phyloP scores from a whole-genome alignment of 2,888 invertebrate species.

The Plusia festucae region DNA sequence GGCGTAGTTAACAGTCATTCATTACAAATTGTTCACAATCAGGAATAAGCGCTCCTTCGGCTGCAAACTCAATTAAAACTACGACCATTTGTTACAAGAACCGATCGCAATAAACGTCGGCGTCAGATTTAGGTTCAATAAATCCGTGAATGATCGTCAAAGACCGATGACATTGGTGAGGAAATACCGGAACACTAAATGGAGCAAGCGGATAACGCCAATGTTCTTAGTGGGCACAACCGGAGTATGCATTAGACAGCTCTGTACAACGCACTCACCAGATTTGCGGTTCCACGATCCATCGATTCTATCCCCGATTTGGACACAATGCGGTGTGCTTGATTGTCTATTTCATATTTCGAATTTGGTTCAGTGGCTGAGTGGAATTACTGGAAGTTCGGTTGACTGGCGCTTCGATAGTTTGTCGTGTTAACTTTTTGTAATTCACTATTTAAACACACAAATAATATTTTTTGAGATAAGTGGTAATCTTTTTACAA shows the following conservation, averaged over 20 bases:
- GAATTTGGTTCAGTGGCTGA: slow-evolving; percentile 34
- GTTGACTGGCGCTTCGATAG: slow-evolving; percentile 23
- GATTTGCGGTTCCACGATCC: slow-evolving; percentile 64
- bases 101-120: slow-evolving; percentile 61
- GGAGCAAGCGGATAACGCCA: slow-evolving; percentile 61
- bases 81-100: slow-evolving; percentile 70
- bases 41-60: slow-evolving; percentile 63
- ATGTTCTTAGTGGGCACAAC: slow-evolving; percentile 65
- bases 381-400: slow-evolving; percentile 43
- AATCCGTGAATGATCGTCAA: slow-evolving; percentile 58
- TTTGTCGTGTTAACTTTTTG: not conserved
- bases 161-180: slow-evolving; percentile 59
- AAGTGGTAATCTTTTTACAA: too few species aligned
- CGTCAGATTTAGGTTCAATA: slow-evolving; percentile 56
- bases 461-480: not conserved
- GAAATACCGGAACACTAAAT: slow-evolving; percentile 63
- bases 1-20: slow-evolving; percentile 51
- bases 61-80: slow-evolving; percentile 80
- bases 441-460: too few species aligned
- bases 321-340: slow-evolving; percentile 43
- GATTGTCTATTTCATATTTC: slow-evolving; percentile 58
- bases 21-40: slow-evolving; percentile 68
- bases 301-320: slow-evolving; percentile 56
- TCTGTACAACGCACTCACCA: slow-evolving; percentile 56
- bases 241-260: slow-evolving; percentile 66